Conservation (phyloP, 2,113 vertebrate genomes). For the Nothocercus nigrocapillus region DNA sequence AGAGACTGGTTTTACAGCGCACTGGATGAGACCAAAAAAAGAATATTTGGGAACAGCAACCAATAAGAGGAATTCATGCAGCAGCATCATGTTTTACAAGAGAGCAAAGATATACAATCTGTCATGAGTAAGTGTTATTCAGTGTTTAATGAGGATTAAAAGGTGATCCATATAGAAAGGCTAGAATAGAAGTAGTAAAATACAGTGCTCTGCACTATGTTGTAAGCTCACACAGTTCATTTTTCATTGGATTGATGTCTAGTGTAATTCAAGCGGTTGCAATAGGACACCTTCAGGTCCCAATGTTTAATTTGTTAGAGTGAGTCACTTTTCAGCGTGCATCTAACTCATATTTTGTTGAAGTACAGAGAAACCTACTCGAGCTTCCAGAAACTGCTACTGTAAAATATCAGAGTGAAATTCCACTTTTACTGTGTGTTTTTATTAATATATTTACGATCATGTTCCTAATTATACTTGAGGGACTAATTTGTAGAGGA, state of each 20-base stretch:
- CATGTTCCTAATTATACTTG: conserved; percentile 40
- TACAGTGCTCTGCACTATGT: background rate
- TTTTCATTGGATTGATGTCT: background rate
- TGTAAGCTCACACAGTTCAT: background rate
- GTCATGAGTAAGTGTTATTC: background rate
- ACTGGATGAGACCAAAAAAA: background rate
- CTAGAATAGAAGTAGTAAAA: background rate
- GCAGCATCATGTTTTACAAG: background rate
- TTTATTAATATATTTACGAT: conserved; percentile 20
- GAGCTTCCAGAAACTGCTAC: background rate
- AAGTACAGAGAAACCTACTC: background rate
- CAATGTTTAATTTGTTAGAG: background rate
- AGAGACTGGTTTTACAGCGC: background rate
- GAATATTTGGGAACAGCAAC: background rate
- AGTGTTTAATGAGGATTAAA: background rate
- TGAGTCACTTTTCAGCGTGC: background rate
- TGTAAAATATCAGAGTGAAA: conserved; percentile 28
- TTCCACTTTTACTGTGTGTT: background rate
- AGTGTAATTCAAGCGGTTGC: background rate
- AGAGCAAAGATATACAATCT: background rate
- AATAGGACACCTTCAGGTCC: background rate
- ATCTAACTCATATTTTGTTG: background rate
- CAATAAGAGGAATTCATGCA: background rate
- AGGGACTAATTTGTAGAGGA: conserved; percentile 35
- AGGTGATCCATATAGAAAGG: background rate